Evolutionary conservation across 2,888 invertebrate species (phyloP).

Genomic region (Cancer borealis): DNA sequence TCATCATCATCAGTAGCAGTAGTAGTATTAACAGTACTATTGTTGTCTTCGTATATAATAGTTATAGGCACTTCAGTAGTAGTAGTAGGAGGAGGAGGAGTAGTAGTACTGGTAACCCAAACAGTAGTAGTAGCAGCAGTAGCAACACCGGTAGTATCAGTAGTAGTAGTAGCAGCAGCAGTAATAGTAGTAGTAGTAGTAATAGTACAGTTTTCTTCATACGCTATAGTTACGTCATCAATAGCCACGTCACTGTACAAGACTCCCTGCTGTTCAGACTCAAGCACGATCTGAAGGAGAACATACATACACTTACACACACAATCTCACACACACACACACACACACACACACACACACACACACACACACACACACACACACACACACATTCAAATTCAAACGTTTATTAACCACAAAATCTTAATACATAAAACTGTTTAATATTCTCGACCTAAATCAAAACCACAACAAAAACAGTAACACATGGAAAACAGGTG

Average conservation of each 20-base stretch:
- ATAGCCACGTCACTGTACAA: constrained; percentile 90
- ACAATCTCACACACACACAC: background rate
- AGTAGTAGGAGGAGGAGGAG: too few relatives aligned
- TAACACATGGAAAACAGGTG: too few relatives aligned
- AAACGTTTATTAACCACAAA: too few relatives aligned
- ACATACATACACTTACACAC: background rate
- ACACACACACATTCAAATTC: too few relatives aligned
- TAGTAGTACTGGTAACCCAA: too few relatives aligned
- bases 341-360: too few relatives aligned
- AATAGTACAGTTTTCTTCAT: constrained; percentile 82
- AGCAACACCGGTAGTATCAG: background rate
- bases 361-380: too few relatives aligned
- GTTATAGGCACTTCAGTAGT: too few relatives aligned
- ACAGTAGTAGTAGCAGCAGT: background rate
- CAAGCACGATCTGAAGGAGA: constrained; percentile 86
- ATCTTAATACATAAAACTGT: too few relatives aligned
- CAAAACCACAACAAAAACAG: too few relatives aligned
- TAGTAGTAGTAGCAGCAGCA: constrained; percentile 39
- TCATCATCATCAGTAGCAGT: background rate
- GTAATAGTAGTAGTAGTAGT: constrained; percentile 39
- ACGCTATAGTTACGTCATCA: constrained; percentile 87
- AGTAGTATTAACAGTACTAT: background rate
- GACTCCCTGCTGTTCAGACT: constrained; percentile 85
- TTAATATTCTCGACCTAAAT: too few relatives aligned
- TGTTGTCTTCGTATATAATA: too few relatives aligned